Evolutionary conservation across 2,888 invertebrate species (phyloP).

Genomic region (Nycteola revayana): DNA sequence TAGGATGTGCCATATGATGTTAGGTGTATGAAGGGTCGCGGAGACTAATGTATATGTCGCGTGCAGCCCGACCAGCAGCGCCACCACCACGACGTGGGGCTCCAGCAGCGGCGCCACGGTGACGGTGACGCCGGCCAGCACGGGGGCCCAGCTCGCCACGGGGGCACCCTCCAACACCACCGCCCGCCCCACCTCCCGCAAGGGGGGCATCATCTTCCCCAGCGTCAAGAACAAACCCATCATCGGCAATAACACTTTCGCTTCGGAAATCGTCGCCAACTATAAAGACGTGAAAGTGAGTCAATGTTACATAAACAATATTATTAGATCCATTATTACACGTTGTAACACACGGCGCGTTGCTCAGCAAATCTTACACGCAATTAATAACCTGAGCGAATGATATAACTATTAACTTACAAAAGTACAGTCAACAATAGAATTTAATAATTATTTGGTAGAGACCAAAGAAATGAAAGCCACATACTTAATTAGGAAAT

Average conservation of each 20-base stretch:
- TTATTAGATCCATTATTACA: slow-evolving; percentile 15
- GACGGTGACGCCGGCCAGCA: slow-evolving; percentile 61
- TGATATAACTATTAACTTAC: slow-evolving; percentile 30
- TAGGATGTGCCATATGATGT: slow-evolving; percentile 16
- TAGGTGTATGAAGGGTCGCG: slow-evolving; percentile 32
- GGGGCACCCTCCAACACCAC: slow-evolving; percentile 55
- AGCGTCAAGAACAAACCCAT: slow-evolving; percentile 95
- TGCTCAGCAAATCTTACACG: slow-evolving; percentile 34
- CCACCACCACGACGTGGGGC: slow-evolving; percentile 31
- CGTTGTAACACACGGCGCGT: slow-evolving; percentile 35
- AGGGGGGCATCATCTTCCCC: slow-evolving; percentile 94
- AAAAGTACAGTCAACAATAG: slow-evolving; percentile 1
- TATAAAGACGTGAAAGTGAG: slow-evolving; percentile 93
- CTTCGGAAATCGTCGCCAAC: slow-evolving; percentile 88
- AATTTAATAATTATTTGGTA: too few relatives aligned
- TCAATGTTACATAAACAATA: slow-evolving; percentile 48
- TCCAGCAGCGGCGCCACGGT: slow-evolving; percentile 44
- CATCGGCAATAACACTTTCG: slow-evolving; percentile 90
- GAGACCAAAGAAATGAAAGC: too few relatives aligned
- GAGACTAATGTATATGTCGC: slow-evolving; percentile 66
- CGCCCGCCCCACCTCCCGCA: slow-evolving; percentile 80
- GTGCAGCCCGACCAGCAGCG: slow-evolving; percentile 72
- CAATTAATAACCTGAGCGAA: slow-evolving; percentile 37
- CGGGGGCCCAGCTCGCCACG: slow-evolving; percentile 30
- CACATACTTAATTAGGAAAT: too few relatives aligned